A percentile compares a stretch with the other conserved stretches of the same genome.
These are phyloP conservation scores for Pollachius pollachius DNA, from an alignment of 2,113 vertebrate species.

Conservation along the genomic window DNA sequence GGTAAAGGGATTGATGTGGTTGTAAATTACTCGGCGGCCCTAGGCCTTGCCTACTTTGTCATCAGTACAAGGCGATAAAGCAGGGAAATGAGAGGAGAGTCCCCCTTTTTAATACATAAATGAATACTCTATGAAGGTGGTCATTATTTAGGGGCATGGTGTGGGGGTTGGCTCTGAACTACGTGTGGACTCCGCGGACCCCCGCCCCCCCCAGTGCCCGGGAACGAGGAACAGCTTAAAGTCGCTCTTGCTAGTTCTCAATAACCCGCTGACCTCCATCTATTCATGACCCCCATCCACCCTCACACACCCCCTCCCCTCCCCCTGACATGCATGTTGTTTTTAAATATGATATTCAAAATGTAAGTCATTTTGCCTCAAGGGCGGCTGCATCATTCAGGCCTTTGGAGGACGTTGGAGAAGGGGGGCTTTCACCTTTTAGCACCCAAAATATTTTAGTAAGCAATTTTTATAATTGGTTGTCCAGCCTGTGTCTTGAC, in stretches of 20 bases:
- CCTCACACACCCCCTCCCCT: too few species aligned
- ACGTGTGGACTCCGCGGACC: constrained; percentile 56
- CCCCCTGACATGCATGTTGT: constrained; percentile 39
- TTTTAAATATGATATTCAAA: constrained; percentile 69
- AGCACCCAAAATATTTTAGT: constrained; percentile 76
- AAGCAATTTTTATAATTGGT: constrained; percentile 79
- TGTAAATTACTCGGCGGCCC: constrained; percentile 80
- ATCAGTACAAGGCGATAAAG: constrained; percentile 74
- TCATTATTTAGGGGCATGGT: constrained; percentile 73
- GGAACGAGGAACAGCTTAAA: constrained; percentile 54
- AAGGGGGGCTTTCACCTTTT: constrained; percentile 70
- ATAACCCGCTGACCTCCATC: constrained; percentile 71
- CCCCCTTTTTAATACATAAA: constrained; percentile 78
- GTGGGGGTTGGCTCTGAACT: constrained; percentile 48
- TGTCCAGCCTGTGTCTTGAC: constrained; percentile 69
- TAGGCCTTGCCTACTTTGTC: constrained; percentile 75
- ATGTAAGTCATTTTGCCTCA: constrained; percentile 74
- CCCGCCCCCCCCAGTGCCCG: constrained; percentile 29
- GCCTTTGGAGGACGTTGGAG: constrained; percentile 47
- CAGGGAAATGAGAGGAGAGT: constrained; percentile 72
- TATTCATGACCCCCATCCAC: constrained; percentile 58
- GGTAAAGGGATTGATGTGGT: constrained; percentile 78
- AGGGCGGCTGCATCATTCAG: constrained; percentile 71
- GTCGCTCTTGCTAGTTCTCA: constrained; percentile 50
- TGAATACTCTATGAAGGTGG: constrained; percentile 77